Base-by-base conservation (phyloP, 2,113 vertebrate genomes). In the Odobenus rosmarus region DNA sequence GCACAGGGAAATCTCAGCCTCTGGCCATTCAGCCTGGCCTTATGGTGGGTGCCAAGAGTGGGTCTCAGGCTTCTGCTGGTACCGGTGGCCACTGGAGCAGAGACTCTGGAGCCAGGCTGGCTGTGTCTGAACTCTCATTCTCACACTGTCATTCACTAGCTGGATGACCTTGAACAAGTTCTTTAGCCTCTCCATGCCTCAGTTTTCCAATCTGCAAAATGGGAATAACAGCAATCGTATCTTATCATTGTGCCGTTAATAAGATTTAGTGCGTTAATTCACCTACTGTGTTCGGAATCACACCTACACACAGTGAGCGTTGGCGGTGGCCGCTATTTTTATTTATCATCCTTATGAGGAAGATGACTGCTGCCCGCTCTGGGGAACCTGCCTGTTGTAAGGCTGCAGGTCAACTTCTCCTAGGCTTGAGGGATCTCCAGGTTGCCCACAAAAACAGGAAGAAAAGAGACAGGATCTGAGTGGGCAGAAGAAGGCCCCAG, bases 191-290 rank as follows among this genome's bases (percentile, higher is more conserved):
- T 84, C 69, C 64, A 7, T 53, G 46, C 26, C 92, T 96, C 72
- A 26, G n/a, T 94, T 94, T 95, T 64, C 81, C 71, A 86, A 62
- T 84, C n/a, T 88, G 71, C 31, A 95, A 96, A 96, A 36, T 79
- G 77, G 62, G 77, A n/a, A 88, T 61, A n/a, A 62, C 19, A 71
- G 46, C 46, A 61, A 8, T 79, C 81, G 18, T 14, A 33, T 62
- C 42, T 64, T n/a, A n/a, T 67, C 19, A 1, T 7, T 64, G 62
- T 19, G 28, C 18, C 5, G 0, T 16, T 64, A 46, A 72, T 39
- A 88, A 24, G 42, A 39, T 42, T 33, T 18, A 36, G 33, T 13
- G 5, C 53, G 5, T 36, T 23, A 33, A 53, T 71, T 39, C 87
- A 69, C 1, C 1, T 9, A 26, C 31, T 81, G 18, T 10, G 2